A percentile compares a stretch with the other conserved stretches of the same genome.
Evolutionary conservation across 2,888 invertebrate genomes (phyloP).

Genomic region (Lycophotia porphyrea): DNA sequence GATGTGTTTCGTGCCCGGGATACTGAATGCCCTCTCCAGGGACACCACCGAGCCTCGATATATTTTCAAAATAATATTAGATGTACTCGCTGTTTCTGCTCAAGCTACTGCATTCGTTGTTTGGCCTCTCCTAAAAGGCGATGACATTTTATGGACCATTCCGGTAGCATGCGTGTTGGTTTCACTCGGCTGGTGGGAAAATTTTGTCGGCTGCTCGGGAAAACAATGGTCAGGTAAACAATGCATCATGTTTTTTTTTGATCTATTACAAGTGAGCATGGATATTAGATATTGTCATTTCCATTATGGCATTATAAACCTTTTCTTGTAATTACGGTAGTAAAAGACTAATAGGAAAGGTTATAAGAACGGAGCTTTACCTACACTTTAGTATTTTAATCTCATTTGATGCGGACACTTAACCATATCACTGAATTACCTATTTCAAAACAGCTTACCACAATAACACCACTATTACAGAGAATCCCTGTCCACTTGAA

Average conservation of each 20-base stretch:
- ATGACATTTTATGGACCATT: conserved; percentile 90
- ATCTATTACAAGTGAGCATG: neutral
- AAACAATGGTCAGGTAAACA: conserved; percentile 77
- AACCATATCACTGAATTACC: neutral
- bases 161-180: conserved; percentile 92
- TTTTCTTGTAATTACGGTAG: neutral
- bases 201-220: conserved; percentile 90
- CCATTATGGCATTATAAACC: neutral
- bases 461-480: conserved; percentile 1
- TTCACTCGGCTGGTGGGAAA: conserved; percentile 96
- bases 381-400: conserved; percentile 4
- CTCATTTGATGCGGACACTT: conserved; percentile 24
- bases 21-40: conserved; percentile 91
- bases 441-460: neutral
- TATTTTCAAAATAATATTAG: conserved; percentile 84
- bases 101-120: conserved; percentile 92
- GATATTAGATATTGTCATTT: conserved; percentile 7
- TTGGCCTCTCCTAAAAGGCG: conserved; percentile 91
- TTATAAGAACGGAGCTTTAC: neutral
- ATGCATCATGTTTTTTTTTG: conserved; percentile 4
- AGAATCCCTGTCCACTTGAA: conserved; percentile 19
- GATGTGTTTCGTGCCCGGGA: conserved; percentile 94
- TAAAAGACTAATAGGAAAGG: neutral
- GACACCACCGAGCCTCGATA: conserved; percentile 80
- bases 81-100: conserved; percentile 91